phyloP scores from a whole-genome alignment of 92 coral and sea anemone genomes.

The Porites rus region DNA sequence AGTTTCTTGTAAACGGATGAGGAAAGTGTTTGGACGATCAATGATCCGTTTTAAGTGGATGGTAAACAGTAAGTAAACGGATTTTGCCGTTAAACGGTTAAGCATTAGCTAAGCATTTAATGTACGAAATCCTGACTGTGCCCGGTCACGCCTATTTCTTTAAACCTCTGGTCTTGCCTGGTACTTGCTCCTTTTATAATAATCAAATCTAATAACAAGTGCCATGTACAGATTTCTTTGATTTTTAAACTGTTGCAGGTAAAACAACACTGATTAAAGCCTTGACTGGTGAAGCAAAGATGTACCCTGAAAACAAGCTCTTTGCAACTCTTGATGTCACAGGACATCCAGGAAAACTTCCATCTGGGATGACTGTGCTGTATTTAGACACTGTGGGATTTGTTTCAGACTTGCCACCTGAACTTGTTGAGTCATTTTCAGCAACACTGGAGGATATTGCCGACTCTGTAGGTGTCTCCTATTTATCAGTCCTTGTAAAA shows the following conservation, averaged over 20 bases:
- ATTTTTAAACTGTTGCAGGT: conserved; percentile 54
- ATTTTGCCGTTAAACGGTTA: too few relatives aligned
- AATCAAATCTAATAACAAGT: neutral
- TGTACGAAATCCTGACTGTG: too few relatives aligned
- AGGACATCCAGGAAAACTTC: conserved; percentile 92
- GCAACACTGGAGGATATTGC: conserved; percentile 94
- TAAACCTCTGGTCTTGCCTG: too few relatives aligned
- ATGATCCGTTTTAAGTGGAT: too few relatives aligned
- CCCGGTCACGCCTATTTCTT: too few relatives aligned
- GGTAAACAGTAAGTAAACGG: too few relatives aligned
- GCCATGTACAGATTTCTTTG: neutral
- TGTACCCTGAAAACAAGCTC: conserved; percentile 94
- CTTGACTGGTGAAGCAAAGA: conserved; percentile 89
- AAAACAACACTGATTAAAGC: conserved; percentile 95
- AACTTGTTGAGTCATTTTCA: conserved; percentile 96
- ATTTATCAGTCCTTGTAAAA: too few relatives aligned
- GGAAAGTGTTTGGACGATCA: too few relatives aligned
- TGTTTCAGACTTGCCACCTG: conserved; percentile 96
- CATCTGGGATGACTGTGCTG: conserved; percentile 87
- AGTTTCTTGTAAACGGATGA: too few relatives aligned
- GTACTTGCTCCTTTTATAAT: neutral
- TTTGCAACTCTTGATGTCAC: conserved; percentile 99
- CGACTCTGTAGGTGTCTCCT: conserved; percentile 74
- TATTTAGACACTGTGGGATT: conserved; percentile 97
- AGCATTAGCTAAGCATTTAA: too few relatives aligned